Base-by-base conservation (phyloP, 1,140 invertebrate genomes). In the Laodelphax striatellus region DNA sequence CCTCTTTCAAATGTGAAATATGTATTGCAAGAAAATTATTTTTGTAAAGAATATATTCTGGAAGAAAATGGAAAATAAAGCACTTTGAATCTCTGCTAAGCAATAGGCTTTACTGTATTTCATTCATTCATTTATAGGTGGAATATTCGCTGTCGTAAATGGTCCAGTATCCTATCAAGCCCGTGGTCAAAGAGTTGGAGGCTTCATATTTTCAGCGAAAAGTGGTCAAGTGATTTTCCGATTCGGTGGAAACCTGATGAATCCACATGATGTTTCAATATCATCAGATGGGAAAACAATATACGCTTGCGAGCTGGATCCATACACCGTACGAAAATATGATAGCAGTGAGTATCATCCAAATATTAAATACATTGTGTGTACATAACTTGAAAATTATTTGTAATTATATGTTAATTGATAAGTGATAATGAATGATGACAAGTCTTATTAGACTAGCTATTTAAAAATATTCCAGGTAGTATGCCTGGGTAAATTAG, bases 241-340 rank as follows among this genome's bases (percentile, higher is more conserved):
- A 62, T 87, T 88, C 69, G 71, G 72, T 16, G 72, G 73, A 43
- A 62, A 72, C 58, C 84, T 92, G 71, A 60, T 72, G 28, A 80
- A 79, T 62, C 88, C 90, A 0, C 90, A 93, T 72, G 88, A 90
- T 70, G 72, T 92, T 8, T 81, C 83, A 1, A 81, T 88, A 0
- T 77, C 80, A 4, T 65, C 73, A 0, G 81, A 90, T 73, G 87
- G 84, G 44, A 75, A 73, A 44, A 76, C 78, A 55, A 78, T 89
- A 13, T 92, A 87, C 70, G 85, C 90, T 1, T 83, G 82, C 1
- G 88, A 92, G 70, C 73, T 92, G 5, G 72, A 80, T 65, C 80
- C 82, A 1, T 80, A 79, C 64, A 77, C 76, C 64, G 70, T 85
- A 28, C 82, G 83, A 67, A 85, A 80, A 70, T 86, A 88, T 73